These are phyloP conservation scores for Lithophane socia DNA, from an alignment of 2,888 invertebrate species.

Conservation along the genomic window DNA sequence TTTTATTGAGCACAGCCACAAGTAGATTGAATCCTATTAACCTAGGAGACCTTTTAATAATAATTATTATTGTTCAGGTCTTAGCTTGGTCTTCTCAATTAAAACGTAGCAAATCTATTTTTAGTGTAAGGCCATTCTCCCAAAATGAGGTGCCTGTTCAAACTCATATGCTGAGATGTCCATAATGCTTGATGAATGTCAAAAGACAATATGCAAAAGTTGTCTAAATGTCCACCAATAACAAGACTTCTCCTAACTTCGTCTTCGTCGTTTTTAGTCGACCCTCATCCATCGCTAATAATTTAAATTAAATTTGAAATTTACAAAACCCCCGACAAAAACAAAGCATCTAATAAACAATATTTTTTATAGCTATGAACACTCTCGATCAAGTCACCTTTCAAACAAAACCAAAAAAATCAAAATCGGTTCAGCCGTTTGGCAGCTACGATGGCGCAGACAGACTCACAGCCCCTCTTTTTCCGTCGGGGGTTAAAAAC, in stretches of 20 bases:
- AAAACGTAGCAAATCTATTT: not conserved
- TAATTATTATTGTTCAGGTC: not conserved
- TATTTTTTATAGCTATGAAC: no score
- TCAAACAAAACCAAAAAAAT: no score
- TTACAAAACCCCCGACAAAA: no score
- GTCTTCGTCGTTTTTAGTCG: not conserved
- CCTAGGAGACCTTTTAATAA: not conserved
- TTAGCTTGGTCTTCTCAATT: constrained; percentile 14
- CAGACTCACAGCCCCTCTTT: no score
- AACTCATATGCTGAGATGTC: no score
- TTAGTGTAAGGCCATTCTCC: not conserved
- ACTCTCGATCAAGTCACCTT: no score
- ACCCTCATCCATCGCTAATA: no score
- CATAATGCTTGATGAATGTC: not conserved
- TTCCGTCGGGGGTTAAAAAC: no score
- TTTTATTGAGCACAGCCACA: constrained; percentile 12
- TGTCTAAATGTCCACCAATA: not conserved
- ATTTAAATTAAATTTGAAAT: no score
- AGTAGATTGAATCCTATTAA: constrained; percentile 21
- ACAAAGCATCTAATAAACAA: no score
- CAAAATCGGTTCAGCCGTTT: no score
- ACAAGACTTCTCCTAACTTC: not conserved
- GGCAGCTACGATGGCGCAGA: no score
- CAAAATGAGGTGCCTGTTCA: not conserved
- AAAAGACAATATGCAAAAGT: not conserved